Base-by-base conservation (phyloP, 1,140 invertebrate genomes). In the Drosophila nannoptera region DNA sequence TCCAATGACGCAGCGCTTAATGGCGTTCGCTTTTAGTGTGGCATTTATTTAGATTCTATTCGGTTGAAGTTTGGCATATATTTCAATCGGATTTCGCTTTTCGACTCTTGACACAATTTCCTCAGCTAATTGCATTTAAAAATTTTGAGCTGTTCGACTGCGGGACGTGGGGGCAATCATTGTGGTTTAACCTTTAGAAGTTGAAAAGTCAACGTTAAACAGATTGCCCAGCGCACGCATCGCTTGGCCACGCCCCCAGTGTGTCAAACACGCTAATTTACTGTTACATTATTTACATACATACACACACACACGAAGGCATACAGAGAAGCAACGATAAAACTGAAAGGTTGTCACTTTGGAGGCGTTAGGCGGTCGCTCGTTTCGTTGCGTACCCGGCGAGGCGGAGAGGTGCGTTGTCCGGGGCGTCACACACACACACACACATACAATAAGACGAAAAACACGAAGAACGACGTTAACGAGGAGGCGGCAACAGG, bases 241-340 rank as follows among this genome's bases (percentile, higher is more conserved):
- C 67, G 58, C 52, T 66, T 81, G 74, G 77, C 81, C 81, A 86
- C 81, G 81, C 81, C 81, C 81, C 61, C 81, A 67, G 43, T 77
- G 77, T 86, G 81, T 86, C 81, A 86, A 86, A 86, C 81, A 86
- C 81, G 81, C 81, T 86, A 86, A 86, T 86, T 86, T 86, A 86
- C 81, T 86, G 74, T 77, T 86, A 86, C 81, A 86, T 86, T 86
- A 86, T 86, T 86, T 86, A 86, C 69, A 86, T 59, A 75, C 65
- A 86, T 6, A 77, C 64, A 56, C 38, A 55, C 49, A 69, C 11
- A 62, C 14, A 42, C 22, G 22, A 22, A 3, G 22, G 22, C 22
- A 22, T 22, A 22, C 22, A 22, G 22, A 22, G 22, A 54, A 22
- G 54, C 43, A 67, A 56, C 73, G 70, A 86, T 86, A 86, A 86